A percentile compares a stretch with the other conserved stretches of the same genome.
Conservation (phyloP, 1,140 invertebrate genomes). For the Cotesia glomerata region DNA sequence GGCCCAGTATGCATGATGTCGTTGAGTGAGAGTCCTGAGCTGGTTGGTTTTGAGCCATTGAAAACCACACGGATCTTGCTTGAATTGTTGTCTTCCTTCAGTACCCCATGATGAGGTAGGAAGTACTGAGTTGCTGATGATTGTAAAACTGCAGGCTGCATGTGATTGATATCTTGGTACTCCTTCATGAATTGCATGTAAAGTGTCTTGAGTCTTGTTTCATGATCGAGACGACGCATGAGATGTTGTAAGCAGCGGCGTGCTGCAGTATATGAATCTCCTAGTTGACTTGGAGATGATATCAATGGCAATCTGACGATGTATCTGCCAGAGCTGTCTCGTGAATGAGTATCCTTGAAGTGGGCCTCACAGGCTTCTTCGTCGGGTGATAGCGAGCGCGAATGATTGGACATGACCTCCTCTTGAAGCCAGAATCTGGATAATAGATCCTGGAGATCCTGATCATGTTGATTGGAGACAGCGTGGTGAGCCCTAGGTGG, state of each 20-base stretch:
- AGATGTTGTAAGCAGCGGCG: constrained; percentile 11
- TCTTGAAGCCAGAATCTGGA: constrained; percentile 23
- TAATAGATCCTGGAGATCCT: neutral
- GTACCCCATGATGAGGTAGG: constrained; percentile 29
- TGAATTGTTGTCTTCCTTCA: neutral
- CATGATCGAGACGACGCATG: neutral
- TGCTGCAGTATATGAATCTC: neutral
- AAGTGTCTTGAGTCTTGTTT: neutral
- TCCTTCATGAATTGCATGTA: constrained; percentile 34
- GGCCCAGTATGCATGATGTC: constrained; percentile 7
- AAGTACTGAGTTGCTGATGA: neutral
- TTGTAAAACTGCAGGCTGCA: neutral
- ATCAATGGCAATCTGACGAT: constrained; percentile 40
- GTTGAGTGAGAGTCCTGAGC: constrained; percentile 14
- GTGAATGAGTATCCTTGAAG: constrained; percentile 34
- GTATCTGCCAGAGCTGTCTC: constrained; percentile 36
- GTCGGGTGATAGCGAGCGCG: constrained; percentile 16
- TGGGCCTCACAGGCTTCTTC: neutral
- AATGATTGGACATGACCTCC: neutral
- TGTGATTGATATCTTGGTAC: constrained; percentile 36
- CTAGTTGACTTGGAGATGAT: neutral
- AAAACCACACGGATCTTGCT: constrained; percentile 26
- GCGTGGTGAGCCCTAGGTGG: neutral
- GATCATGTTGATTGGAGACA: neutral
- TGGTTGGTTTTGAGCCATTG: too few species aligned